These are phyloP conservation scores for Tangara arthus DNA, from an alignment of 2,797 vertebrate genomes.

Conservation along the genomic window DNA sequence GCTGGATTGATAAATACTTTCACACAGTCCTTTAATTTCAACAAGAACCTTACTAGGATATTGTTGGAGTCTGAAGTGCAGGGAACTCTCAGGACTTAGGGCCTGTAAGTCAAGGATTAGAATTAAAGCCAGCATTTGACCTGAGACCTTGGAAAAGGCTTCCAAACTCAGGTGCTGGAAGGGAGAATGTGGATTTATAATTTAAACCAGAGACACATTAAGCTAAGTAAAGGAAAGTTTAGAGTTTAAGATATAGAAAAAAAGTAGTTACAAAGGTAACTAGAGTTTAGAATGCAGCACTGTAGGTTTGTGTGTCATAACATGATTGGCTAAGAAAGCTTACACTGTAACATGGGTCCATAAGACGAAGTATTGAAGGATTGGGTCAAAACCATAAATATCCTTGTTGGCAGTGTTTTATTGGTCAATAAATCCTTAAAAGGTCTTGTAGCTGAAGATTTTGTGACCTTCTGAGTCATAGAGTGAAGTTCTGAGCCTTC, in stretches of 20 bases:
- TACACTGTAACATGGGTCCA: neutral
- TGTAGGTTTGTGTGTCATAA: neutral
- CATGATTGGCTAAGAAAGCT: neutral
- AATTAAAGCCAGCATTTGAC: neutral
- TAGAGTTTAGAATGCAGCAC: neutral
- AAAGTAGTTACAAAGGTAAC: neutral
- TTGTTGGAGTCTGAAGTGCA: neutral
- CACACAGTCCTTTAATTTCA: neutral
- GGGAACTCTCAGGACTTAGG: neutral
- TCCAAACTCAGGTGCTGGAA: neutral
- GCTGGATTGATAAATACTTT: neutral
- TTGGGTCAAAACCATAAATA: neutral
- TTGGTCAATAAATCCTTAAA: neutral
- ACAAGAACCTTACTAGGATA: neutral
- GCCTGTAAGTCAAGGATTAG: neutral
- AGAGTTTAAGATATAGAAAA: neutral
- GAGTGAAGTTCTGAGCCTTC: neutral
- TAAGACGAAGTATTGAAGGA: neutral
- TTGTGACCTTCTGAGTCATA: neutral
- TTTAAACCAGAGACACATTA: neutral
- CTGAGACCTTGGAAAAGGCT: neutral
- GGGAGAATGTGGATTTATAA: neutral
- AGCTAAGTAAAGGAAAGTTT: neutral
- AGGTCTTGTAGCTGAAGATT: neutral
- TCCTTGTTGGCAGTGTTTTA: neutral